Percentiles rank a stretch among this genome's conserved stretches.
These are phyloP conservation scores for Tribolium freemani DNA, from an alignment of 2,888 invertebrate species.

Conservation along the genomic window DNA sequence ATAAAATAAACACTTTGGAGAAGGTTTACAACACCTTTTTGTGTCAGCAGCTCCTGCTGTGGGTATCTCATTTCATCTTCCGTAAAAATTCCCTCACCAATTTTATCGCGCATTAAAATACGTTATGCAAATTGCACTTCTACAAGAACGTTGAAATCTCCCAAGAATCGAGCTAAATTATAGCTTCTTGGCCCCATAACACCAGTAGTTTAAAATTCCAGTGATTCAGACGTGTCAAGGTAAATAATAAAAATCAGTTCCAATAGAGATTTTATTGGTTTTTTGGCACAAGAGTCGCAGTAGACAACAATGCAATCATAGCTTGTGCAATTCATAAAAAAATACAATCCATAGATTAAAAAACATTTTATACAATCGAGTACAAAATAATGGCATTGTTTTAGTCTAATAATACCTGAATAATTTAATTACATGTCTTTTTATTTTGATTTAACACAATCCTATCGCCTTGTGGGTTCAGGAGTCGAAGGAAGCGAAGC, in stretches of 20 bases:
- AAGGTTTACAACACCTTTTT: neutral
- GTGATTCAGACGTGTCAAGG: neutral
- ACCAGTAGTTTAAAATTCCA: neutral
- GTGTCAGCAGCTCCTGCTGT: neutral
- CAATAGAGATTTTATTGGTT: conserved; percentile 19
- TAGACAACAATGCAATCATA: neutral
- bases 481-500: conserved; percentile 73
- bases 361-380: conserved; percentile 16
- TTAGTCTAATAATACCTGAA: conserved; percentile 29
- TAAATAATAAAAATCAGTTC: neutral
- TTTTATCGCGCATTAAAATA: neutral
- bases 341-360: conserved; percentile 27
- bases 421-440: conserved; percentile 13
- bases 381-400: conserved; percentile 31
- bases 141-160: neutral
- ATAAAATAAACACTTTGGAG: neutral
- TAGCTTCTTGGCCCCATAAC: neutral
- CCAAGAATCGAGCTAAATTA: neutral
- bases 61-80: neutral
- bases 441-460: neutral
- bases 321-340: conserved; percentile 24
- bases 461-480: conserved; percentile 33
- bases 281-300: conserved; percentile 14
- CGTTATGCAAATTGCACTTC: neutral
- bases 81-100: neutral